These are phyloP conservation scores for Drosophila azteca DNA, from an alignment of 1,140 invertebrate genomes.

Conservation along the genomic window DNA sequence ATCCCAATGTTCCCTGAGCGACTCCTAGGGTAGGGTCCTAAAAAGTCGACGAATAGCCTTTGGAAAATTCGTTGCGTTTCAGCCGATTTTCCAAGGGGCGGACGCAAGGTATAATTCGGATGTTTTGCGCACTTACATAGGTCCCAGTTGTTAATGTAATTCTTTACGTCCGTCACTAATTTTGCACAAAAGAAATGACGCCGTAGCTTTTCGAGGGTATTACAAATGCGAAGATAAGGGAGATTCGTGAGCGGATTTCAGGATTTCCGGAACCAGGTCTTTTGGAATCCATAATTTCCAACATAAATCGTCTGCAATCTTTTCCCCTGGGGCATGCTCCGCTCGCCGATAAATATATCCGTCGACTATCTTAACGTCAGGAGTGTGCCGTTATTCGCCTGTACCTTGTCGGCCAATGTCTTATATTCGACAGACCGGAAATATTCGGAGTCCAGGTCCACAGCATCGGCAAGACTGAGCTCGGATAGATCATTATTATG, in stretches of 20 bases:
- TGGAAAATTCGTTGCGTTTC: no score
- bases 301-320: constrained; percentile 1
- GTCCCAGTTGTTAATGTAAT: constrained; percentile 2
- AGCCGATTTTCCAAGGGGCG: no score
- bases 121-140: background rate
- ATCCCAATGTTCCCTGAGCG: constrained; percentile 12
- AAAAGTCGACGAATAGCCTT: background rate
- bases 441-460: no score
- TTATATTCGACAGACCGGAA: background rate
- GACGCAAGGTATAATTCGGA: background rate
- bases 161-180: background rate
- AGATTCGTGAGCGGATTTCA: background rate
- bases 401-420: background rate
- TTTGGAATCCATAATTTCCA: constrained; percentile 12
- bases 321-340: constrained; percentile 2
- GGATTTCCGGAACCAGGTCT: background rate
- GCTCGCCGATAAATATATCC: background rate
- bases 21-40: no score
- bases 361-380: constrained; percentile 4
- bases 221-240: background rate
- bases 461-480: no score
- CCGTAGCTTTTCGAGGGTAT: background rate
- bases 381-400: background rate
- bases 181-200: constrained; percentile 6
- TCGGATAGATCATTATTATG: no score